A percentile compares a stretch with the other conserved stretches of the same genome.
Conservation (phyloP, 2,113 vertebrate genomes). For the Amblyopsis rosae region DNA sequence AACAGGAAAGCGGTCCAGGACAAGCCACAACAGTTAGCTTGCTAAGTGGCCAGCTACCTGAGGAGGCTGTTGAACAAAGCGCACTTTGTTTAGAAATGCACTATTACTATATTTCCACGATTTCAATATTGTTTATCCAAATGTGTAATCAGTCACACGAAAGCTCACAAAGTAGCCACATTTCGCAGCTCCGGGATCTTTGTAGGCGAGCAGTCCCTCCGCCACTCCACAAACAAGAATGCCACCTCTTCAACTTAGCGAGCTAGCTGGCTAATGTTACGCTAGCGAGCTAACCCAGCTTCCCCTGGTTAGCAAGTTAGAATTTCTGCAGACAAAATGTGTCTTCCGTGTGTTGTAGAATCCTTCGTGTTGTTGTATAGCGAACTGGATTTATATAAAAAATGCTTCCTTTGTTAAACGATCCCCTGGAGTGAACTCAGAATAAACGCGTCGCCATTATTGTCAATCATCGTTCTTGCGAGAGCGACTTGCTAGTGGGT, state of each 20-base stretch:
- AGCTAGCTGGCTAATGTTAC: conserved; percentile 58
- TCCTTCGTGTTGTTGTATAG: conserved; percentile 9
- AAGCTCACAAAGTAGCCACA: conserved; percentile 18
- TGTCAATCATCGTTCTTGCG: conserved; percentile 73
- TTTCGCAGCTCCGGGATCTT: conserved; percentile 5
- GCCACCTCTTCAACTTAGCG: conserved; percentile 72
- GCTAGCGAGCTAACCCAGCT: conserved; percentile 49
- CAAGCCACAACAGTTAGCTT: conserved; percentile 46
- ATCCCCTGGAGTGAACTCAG: conserved; percentile 67
- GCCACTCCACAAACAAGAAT: conserved; percentile 43
- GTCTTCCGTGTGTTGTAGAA: conserved; percentile 2
- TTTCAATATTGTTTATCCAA: background rate
- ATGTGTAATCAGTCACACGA: background rate
- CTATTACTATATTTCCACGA: conserved; percentile 38
- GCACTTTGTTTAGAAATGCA: conserved; percentile 20
- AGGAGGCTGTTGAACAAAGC: conserved; percentile 42
- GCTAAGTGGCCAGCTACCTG: conserved; percentile 49
- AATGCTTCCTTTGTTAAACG: conserved; percentile 37
- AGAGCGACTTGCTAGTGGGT: conserved; percentile 57
- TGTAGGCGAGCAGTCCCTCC: conserved; percentile 24
- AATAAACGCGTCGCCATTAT: conserved; percentile 78
- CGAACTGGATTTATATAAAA: conserved; percentile 9
- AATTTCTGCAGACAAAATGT: conserved; percentile 2
- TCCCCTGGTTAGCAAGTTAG: conserved; percentile 31
- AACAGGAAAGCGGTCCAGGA: conserved; percentile 42